Evolutionary conservation across 1,140 invertebrate species (phyloP).

Genomic region (Drosophila insularis): DNA sequence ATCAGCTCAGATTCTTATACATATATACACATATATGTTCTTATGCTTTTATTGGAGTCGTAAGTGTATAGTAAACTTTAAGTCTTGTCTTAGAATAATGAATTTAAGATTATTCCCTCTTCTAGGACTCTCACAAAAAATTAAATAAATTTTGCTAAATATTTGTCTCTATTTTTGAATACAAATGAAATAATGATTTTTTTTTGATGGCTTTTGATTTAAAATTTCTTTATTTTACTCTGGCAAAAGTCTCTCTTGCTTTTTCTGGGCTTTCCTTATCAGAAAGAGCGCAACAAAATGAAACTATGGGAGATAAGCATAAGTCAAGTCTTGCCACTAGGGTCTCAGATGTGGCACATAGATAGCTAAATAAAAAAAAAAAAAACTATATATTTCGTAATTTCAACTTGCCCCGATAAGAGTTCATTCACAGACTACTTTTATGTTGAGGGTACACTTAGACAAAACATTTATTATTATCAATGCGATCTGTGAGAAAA

Average conservation of each 20-base stretch:
- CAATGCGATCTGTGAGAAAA: no score
- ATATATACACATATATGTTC: neutral
- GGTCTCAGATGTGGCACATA: slow-evolving; percentile 38
- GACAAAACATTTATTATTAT: neutral
- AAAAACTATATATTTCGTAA: slow-evolving; percentile 58
- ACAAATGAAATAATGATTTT: neutral
- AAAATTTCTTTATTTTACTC: neutral
- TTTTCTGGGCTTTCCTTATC: slow-evolving; percentile 21
- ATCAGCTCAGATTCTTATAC: slow-evolving; percentile 37
- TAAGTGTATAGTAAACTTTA: no score
- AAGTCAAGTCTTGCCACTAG: slow-evolving; percentile 30
- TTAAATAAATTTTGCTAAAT: no score
- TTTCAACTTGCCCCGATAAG: slow-evolving; percentile 61
- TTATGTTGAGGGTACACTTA: slow-evolving; percentile 4
- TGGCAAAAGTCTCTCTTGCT: slow-evolving; percentile 9
- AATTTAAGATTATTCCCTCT: no score
- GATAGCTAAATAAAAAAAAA: slow-evolving; percentile 25
- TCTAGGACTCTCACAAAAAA: no score
- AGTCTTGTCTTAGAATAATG: no score
- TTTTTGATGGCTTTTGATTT: neutral
- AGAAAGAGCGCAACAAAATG: slow-evolving; percentile 28
- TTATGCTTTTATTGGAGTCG: neutral
- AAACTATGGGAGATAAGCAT: slow-evolving; percentile 57
- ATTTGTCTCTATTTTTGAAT: no score
- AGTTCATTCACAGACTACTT: slow-evolving; percentile 71